A percentile compares a stretch with the other conserved stretches of the same genome.
These are phyloP conservation scores for Furcifer pardalis DNA, from an alignment of 2,797 vertebrate species.

Conservation along the genomic window DNA sequence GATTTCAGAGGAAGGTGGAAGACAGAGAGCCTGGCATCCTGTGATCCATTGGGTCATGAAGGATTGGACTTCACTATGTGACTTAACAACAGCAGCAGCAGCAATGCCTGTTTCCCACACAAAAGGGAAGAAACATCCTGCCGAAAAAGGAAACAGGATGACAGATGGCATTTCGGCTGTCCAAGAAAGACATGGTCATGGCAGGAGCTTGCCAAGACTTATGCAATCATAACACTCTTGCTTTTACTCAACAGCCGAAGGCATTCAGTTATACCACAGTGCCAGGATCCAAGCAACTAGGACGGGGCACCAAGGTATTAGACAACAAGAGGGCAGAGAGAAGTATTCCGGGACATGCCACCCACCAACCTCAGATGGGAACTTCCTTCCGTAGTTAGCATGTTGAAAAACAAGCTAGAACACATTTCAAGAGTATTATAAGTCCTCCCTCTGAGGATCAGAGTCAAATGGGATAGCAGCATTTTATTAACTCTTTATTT, in stretches of 20 bases:
- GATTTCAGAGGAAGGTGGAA: too few species aligned
- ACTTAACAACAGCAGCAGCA: too few species aligned
- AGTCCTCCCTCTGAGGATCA: background rate
- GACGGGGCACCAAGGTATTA: background rate
- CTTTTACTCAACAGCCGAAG: background rate
- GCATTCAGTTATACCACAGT: background rate
- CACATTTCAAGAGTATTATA: background rate
- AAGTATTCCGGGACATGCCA: background rate
- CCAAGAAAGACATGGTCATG: constrained; percentile 30
- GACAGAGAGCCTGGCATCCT: too few species aligned
- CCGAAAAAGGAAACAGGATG: constrained; percentile 29
- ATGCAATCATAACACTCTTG: constrained; percentile 9
- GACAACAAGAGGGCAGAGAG: background rate
- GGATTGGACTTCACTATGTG: too few species aligned
- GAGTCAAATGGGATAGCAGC: background rate
- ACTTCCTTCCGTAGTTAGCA: background rate
- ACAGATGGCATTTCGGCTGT: constrained; percentile 1
- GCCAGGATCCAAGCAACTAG: background rate
- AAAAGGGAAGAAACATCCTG: background rate
- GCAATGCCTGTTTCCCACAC: constrained; percentile 13
- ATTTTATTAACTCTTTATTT: background rate
- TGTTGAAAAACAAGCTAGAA: background rate
- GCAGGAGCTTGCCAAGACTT: constrained; percentile 47
- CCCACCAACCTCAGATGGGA: background rate
- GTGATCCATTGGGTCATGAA: too few species aligned